These are phyloP conservation scores for Glossophaga mutica DNA, from an alignment of 2,797 vertebrate species.

Conservation along the genomic window DNA sequence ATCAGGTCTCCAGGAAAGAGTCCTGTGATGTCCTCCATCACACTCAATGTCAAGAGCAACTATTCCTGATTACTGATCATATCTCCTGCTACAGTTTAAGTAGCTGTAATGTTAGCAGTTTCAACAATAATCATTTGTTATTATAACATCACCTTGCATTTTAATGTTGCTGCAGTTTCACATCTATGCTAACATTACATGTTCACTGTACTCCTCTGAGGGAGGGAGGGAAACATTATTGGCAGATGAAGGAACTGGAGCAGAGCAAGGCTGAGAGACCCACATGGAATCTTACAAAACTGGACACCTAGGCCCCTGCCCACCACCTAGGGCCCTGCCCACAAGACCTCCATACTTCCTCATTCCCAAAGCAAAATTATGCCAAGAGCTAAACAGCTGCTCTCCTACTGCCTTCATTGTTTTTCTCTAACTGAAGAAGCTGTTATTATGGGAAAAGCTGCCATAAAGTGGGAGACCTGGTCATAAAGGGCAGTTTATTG, in stretches of 20 bases:
- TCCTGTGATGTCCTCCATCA: background rate
- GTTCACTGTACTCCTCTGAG: background rate
- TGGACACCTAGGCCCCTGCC: background rate
- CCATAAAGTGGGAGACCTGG: background rate
- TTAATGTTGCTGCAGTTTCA: background rate
- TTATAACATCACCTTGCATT: background rate
- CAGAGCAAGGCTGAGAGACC: background rate
- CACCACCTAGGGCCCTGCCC: background rate
- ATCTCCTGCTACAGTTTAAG: background rate
- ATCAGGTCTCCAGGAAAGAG: background rate
- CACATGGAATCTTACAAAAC: background rate
- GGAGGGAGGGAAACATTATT: background rate
- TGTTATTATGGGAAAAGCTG: background rate
- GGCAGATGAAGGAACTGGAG: background rate
- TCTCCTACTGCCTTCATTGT: background rate
- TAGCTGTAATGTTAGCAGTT: background rate
- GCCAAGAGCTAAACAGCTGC: background rate
- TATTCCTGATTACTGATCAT: background rate
- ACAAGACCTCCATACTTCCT: background rate
- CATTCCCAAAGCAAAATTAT: background rate
- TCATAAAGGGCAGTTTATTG: background rate
- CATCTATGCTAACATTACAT: background rate
- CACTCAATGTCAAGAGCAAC: background rate
- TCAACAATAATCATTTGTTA: background rate
- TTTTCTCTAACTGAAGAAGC: background rate